phyloP scores from a whole-genome alignment of 2,888 invertebrate species.

The Drosophila leonis region DNA sequence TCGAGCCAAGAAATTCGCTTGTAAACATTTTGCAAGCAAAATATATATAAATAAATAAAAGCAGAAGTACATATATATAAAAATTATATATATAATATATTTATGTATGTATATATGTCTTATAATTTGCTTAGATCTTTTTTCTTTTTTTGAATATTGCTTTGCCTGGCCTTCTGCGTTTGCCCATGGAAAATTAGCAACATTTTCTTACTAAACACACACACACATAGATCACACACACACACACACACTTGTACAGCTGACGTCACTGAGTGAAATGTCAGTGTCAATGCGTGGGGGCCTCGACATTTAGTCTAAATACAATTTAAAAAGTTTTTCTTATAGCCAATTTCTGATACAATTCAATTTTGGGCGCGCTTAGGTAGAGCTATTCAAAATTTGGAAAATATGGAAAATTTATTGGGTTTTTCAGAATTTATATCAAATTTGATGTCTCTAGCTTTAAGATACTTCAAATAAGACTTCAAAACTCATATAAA shows the following conservation, averaged over 20 bases:
- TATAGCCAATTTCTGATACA: conserved; percentile 7
- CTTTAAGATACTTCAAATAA: background rate
- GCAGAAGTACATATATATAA: background rate
- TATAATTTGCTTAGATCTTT: conserved; percentile 8
- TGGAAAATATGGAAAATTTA: background rate
- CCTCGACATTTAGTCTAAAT: conserved; percentile 50
- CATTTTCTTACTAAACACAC: conserved; percentile 17
- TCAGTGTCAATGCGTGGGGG: conserved; percentile 80
- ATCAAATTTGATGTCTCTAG: background rate
- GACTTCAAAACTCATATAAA: background rate
- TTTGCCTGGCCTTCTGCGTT: conserved; percentile 41
- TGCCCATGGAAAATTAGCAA: conserved; percentile 63
- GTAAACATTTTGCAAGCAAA: conserved; percentile 51
- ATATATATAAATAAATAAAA: conserved; percentile 16
- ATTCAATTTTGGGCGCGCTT: background rate
- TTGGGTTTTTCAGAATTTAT: too few relatives aligned
- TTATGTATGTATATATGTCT: conserved; percentile 9
- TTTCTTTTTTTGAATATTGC: conserved; percentile 10
- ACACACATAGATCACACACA: background rate
- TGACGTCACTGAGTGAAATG: conserved; percentile 73
- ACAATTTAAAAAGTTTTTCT: conserved; percentile 37
- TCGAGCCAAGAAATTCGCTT: conserved; percentile 44
- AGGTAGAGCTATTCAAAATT: background rate
- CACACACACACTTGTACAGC: conserved; percentile 11
- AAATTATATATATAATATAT: conserved; percentile 6